phyloP scores from a whole-genome alignment of 1,140 invertebrate species.

The Camponotus pennsylvanicus region DNA sequence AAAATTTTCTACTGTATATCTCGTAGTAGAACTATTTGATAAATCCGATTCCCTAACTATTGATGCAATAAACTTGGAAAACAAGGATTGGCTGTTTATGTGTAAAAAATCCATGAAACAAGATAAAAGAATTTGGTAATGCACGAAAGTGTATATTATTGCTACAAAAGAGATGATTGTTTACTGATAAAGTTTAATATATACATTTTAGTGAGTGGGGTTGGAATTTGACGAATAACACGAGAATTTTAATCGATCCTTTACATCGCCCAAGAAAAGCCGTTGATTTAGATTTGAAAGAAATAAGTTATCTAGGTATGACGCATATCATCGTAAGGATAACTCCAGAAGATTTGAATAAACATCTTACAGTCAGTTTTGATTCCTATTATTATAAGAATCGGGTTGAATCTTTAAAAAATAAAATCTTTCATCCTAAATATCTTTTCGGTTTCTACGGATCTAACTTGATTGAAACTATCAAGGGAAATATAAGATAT shows the following conservation, averaged over 20 bases:
- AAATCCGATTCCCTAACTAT: conserved; percentile 84
- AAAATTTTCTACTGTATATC: conserved; percentile 81
- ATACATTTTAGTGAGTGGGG: conserved; percentile 87
- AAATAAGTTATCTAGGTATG: conserved; percentile 87
- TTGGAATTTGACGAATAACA: conserved; percentile 89
- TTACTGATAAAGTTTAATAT: conserved; percentile 22
- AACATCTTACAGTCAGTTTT: conserved; percentile 77
- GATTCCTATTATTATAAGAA: conserved; percentile 75
- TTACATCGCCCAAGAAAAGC: conserved; percentile 86
- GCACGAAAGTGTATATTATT: conserved; percentile 5
- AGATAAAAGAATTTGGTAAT: conserved; percentile 89
- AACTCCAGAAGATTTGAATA: conserved; percentile 77
- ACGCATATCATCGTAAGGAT: conserved; percentile 92
- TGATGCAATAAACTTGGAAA: conserved; percentile 88
- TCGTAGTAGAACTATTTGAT: conserved; percentile 88
- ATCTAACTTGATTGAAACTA: conserved; percentile 53
- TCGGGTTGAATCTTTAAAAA: conserved; percentile 67
- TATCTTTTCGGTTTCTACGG: conserved; percentile 58
- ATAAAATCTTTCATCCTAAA: conserved; percentile 46
- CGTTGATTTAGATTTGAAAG: conserved; percentile 88
- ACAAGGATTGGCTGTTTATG: conserved; percentile 91
- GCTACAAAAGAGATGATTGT: neutral
- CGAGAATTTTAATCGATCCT: conserved; percentile 86
- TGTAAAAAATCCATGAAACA: conserved; percentile 88
- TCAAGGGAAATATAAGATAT: conserved; percentile 76